phyloP scores from a whole-genome alignment of 2,797 vertebrate genomes.

The Karalla daura region DNA sequence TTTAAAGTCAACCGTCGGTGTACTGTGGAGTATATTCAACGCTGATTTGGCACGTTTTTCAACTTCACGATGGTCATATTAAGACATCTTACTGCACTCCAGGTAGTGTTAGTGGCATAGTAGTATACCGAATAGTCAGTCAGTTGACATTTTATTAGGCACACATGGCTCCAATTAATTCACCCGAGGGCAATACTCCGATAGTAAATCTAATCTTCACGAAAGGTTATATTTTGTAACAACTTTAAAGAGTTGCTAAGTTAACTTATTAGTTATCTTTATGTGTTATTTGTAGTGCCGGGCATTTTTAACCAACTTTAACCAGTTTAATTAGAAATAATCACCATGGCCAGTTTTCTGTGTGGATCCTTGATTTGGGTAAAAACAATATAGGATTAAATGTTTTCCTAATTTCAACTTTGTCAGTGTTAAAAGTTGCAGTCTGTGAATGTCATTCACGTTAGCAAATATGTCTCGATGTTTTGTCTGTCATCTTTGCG shows the following conservation, averaged over 20 bases:
- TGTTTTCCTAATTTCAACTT: no score
- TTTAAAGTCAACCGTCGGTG: conserved; percentile 33
- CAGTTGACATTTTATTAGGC: not conserved
- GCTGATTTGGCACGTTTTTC: no score
- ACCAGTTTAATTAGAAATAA: no score
- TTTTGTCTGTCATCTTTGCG: no score
- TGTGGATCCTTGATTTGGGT: no score
- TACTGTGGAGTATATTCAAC: not conserved
- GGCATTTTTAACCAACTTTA: not conserved
- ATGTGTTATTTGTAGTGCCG: not conserved
- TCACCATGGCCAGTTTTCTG: no score
- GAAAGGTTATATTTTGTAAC: not conserved
- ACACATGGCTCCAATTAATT: not conserved
- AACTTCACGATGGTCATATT: no score
- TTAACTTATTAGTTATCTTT: not conserved
- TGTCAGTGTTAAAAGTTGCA: no score
- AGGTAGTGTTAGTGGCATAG: not conserved
- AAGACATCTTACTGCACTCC: not conserved
- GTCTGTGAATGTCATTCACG: no score
- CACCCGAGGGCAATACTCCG: not conserved
- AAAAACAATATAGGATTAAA: no score
- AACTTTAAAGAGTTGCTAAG: not conserved
- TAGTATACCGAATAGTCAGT: not conserved
- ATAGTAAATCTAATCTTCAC: not conserved
- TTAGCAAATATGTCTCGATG: no score